Evolutionary conservation across 2,113 vertebrate genomes (phyloP), one percentile per base, ranked within the genome.

Genomic region (Lethenteron reissneri): DNA sequence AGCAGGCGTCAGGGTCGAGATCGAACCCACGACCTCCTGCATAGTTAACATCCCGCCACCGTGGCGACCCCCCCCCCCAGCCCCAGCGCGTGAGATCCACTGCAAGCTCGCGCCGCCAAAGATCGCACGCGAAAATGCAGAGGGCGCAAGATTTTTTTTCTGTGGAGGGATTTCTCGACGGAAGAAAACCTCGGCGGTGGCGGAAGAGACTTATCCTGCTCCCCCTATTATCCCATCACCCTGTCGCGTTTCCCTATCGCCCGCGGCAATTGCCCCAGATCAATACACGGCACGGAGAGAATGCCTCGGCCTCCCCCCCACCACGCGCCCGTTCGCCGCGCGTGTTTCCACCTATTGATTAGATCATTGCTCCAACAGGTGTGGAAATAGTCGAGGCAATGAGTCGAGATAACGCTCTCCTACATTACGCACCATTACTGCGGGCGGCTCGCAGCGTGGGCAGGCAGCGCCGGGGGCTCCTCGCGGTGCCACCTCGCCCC

Each of bases 201-300:
- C 11, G 64, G 25, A 68, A 68, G 64, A 25, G 64, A 68, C 64
- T 17, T 68, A 17, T 68, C 64, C 64, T 21, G n/a, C 21, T 68
- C 21, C 64, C 64, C n/a, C 64, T 68, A 68, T 68, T 68, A 68
- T 68, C 64, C 64, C 64, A 68, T 68, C 64, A 68, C 64, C 21
- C n/a, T n/a, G 64, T 68, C 64, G 41, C 41, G 64, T 68, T 68
- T 68, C 64, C 64, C 64, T 68, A 68, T 68, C 64, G 64, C n/a
- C 64, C 41, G 64, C n/a, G 25, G 64, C 64, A 25, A 68, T 68
- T 68, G 64, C 64, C 64, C 41, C 10, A 11, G 64, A 68, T 68
- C 64, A 68, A 68, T 68, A 68, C 64, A 9, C 64, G 64, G n/a
- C n/a, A 68, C n/a, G 64, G 64, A 25, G 64, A 10, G 64, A 11